Percentiles rank a stretch among this genome's conserved stretches.
Conservation (phyloP, 1,140 invertebrate genomes). For the Melanaphis sacchari region DNA sequence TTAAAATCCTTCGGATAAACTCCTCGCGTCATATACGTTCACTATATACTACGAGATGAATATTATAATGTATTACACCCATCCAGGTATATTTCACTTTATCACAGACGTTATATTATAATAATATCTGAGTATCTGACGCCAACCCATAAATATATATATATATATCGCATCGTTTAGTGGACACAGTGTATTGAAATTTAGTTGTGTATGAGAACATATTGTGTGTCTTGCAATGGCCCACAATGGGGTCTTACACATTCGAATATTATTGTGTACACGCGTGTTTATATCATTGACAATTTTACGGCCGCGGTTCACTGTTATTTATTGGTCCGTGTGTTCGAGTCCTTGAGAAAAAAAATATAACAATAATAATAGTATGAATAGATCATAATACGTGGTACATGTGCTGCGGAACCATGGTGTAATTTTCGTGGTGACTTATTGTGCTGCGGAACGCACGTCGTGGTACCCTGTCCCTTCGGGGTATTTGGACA, state of each 20-base stretch:
- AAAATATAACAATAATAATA: neutral
- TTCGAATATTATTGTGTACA: neutral
- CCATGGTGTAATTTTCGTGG: neutral
- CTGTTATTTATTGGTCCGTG: slow-evolving; percentile 43
- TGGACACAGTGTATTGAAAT: neutral
- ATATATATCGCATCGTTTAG: neutral
- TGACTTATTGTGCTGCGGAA: neutral
- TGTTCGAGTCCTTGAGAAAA: slow-evolving; percentile 14
- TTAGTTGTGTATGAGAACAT: neutral
- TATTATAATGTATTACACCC: neutral
- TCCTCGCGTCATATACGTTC: neutral
- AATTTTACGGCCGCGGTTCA: slow-evolving; percentile 42
- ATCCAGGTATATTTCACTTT: neutral
- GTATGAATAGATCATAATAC: neutral
- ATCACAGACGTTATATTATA: neutral
- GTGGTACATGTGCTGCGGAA: neutral
- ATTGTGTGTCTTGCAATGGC: neutral
- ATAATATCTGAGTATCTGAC: neutral
- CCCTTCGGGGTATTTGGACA: neutral
- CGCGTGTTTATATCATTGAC: slow-evolving; percentile 36
- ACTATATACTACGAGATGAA: neutral
- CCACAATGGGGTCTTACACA: slow-evolving; percentile 9
- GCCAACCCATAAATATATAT: neutral
- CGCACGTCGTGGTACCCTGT: neutral
- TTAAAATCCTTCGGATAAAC: neutral